Conservation (phyloP, 2,797 vertebrate genomes). For the Sorex maritimensis region DNA sequence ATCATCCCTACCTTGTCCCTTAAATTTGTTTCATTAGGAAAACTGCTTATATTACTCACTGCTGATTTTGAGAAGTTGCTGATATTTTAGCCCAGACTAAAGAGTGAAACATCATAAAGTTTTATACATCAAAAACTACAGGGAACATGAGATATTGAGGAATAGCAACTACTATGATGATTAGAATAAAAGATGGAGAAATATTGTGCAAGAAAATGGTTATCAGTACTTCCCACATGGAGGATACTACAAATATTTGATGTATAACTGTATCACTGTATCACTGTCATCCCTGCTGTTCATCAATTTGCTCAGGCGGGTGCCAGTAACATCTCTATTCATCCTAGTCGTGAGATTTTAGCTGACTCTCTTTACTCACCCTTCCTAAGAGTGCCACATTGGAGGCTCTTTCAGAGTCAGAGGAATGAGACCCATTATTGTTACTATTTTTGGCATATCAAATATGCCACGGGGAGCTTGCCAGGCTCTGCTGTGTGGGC, state of each 20-base stretch:
- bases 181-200: conserved; percentile 11
- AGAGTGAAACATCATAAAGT: background rate
- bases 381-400: too few relatives aligned
- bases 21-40: background rate
- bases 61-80: background rate
- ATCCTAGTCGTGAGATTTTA: too few relatives aligned
- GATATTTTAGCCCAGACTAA: background rate
- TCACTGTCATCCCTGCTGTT: too few relatives aligned
- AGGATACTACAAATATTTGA: conserved; percentile 48
- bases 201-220: background rate
- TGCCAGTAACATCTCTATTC: too few relatives aligned
- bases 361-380: too few relatives aligned
- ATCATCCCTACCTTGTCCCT: background rate
- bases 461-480: too few relatives aligned
- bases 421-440: too few relatives aligned
- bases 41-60: background rate
- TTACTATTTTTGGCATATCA: too few relatives aligned
- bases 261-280: background rate
- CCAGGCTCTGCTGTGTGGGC: too few relatives aligned
- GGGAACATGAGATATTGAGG: conserved; percentile 9
- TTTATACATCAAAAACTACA: background rate
- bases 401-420: too few relatives aligned
- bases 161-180: background rate
- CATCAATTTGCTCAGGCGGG: too few relatives aligned
- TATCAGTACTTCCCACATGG: background rate